Evolutionary conservation across 53 echinoderm and acorn worm species (phyloP), one percentile per base, ranked within the genome.

Genomic region (Actinopyga echinites): DNA sequence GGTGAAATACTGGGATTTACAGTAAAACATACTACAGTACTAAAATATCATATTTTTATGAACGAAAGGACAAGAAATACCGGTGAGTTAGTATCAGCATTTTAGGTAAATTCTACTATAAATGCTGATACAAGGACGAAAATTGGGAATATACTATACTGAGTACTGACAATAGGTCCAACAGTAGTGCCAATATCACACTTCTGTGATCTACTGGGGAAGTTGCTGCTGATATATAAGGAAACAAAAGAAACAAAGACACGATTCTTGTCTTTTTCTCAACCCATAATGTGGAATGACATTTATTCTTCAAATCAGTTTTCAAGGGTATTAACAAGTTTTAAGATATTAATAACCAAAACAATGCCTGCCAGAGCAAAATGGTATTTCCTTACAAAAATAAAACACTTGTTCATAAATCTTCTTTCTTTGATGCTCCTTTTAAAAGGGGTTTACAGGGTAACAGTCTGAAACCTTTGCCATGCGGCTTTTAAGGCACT

Each of bases 271-370:
- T 32, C 20, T 71, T 43, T 71, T 71, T 71, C 44, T 71, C 71
- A 71, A 71, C 71, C 71, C 71, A 71, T 30, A 24, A 42, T 40
- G 71, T 71, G 71, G 71, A 71, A 71, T 71, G 71, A 71, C 71
- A 71, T 71, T 71, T 71, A 71, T 71, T 71, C 40, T 44, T 71
- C 44, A 71, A 71, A 43, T 38, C 43, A n/a, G 40, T 15, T 42
- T 38, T 40, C 40, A 42, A 44, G 44, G 24, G 31, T 63, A 11
- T n/a, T 63, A 17, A 10, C 38, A 36, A 19, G 10, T 71, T 68
- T 69, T 69, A 24, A 42, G 40, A 71, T 44, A 71, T 42, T 25
- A 71, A 71, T 71, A 71, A 71, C 40, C 24, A 25, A 71, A 49
- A 49, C 13, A 49, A 49, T 25, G 40, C 42, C 40, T 42, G 71